These are phyloP conservation scores for Uromys caudimaculatus DNA, from an alignment of 2,797 vertebrate genomes.

Conservation along the genomic window DNA sequence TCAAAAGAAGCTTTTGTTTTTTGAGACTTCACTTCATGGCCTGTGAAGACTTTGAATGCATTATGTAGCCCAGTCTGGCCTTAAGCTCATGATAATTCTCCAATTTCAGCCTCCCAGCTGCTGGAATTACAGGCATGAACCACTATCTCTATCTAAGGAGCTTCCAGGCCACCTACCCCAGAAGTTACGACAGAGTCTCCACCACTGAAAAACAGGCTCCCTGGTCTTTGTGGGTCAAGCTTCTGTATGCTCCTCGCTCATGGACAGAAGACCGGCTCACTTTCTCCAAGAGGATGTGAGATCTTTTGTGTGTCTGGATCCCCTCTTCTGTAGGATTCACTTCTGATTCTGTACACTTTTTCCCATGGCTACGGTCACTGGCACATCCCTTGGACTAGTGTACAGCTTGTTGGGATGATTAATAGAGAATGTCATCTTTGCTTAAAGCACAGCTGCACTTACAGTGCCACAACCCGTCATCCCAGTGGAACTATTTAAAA, in stretches of 20 bases:
- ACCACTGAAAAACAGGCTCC: not conserved
- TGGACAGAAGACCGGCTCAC: not conserved
- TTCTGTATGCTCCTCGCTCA: fast-evolving
- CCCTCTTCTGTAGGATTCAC: not conserved
- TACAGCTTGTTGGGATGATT: not conserved
- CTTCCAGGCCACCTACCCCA: not conserved
- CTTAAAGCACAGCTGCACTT: not conserved
- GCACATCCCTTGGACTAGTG: fast-evolving
- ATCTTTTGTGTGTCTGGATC: not conserved
- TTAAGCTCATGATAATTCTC: not conserved
- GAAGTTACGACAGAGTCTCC: no score
- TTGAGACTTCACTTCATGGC: not conserved
- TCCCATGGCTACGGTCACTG: not conserved
- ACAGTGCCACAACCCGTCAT: no score
- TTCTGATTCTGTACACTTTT: not conserved
- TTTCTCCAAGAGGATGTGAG: fast-evolving
- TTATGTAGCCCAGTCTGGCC: not conserved
- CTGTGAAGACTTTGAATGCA: not conserved
- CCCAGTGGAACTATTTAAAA: not conserved
- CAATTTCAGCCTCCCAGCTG: not conserved
- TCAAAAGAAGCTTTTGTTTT: not conserved
- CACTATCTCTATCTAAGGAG: not conserved
- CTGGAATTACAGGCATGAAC: not conserved
- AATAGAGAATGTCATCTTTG: not conserved
- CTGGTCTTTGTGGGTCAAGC: not conserved